Base-by-base conservation (phyloP, 2,797 vertebrate genomes). In the Gadopsis bispinosus region DNA sequence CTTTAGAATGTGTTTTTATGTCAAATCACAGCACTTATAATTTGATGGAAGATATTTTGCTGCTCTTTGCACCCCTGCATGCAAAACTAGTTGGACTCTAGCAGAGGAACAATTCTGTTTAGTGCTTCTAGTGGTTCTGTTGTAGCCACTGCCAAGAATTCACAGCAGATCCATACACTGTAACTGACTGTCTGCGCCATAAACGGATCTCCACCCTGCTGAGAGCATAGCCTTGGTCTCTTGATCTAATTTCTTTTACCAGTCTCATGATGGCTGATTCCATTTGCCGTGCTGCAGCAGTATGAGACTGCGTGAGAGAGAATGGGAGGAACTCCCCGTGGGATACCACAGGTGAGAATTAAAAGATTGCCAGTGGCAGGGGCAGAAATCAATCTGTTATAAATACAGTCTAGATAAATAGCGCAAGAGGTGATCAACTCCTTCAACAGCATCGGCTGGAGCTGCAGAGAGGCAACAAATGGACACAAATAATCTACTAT, bases 231-330 rank as follows among this genome's bases (percentile, higher is more conserved):
- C 75, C 53, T 79, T 22, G 73, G 60, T 62, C 63, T 80, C 62
- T 66, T 80, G 51, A 87, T 91, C 73, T 78, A 64, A 91, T 90
- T 88, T 81, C 55, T 73, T 82, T 76, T 61, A 59, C 77, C 47
- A 54, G 83, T 75, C 64, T 88, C 55, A 59, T 73, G 50, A 86
- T 67, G 70, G 31, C 53, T 85, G 68, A 90, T 86, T 87, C 63
- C 35, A 86, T 92, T 87, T 83, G 26, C 75, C 51, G 33, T 26
- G n/a, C 74, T 77, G 69, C 71, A 41, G 69, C 65, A 29, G 64
- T 62, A 67, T 82, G 66, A 84, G 70, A 69, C 29, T 66, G 55
- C 10, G 8, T 37, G 37, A 9, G 9, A 37, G 37, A 43, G 48
- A 39, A 50, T 74, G 66, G 63, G 62, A 83, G 60, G 22, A 45